Evolutionary conservation across 2,888 invertebrate species (phyloP).

Genomic region (Bedellia somnulentella): DNA sequence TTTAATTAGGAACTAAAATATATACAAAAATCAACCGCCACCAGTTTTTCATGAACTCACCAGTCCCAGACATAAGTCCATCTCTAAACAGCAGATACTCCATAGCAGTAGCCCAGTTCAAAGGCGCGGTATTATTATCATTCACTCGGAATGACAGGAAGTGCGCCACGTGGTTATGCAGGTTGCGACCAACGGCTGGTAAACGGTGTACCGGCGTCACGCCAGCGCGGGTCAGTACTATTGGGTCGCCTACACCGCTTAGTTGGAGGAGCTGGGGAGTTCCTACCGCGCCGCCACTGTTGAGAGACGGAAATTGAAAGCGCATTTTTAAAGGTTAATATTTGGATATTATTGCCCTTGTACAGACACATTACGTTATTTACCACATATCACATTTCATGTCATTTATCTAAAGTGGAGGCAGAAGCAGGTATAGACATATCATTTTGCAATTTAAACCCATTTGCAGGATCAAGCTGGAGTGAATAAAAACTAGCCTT

Average conservation of each 20-base stretch:
- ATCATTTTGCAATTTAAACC: no score
- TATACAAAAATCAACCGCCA: no score
- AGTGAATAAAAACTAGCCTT: no score
- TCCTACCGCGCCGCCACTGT: conserved; percentile 82
- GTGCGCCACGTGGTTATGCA: conserved; percentile 84
- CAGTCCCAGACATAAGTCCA: conserved; percentile 88
- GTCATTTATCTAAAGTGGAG: no score
- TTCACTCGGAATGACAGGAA: conserved; percentile 79
- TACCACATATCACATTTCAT: no score
- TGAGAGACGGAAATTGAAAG: no score
- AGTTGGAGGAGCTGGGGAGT: conserved; percentile 90
- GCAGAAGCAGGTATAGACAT: no score
- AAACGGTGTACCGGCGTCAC: conserved; percentile 71
- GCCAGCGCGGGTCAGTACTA: conserved; percentile 66
- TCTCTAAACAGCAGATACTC: conserved; percentile 86
- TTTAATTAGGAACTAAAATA: no score
- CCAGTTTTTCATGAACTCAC: conserved; percentile 27
- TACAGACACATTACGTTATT: no score
- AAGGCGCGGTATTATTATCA: conserved; percentile 79
- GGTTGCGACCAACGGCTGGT: conserved; percentile 81
- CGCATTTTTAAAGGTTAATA: no score
- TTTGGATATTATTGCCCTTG: no score
- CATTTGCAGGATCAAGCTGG: no score
- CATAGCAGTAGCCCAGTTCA: conserved; percentile 93
- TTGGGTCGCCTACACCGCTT: conserved; percentile 83